Conservation (phyloP, 2,797 vertebrate genomes). For the Ibycter americanus region DNA sequence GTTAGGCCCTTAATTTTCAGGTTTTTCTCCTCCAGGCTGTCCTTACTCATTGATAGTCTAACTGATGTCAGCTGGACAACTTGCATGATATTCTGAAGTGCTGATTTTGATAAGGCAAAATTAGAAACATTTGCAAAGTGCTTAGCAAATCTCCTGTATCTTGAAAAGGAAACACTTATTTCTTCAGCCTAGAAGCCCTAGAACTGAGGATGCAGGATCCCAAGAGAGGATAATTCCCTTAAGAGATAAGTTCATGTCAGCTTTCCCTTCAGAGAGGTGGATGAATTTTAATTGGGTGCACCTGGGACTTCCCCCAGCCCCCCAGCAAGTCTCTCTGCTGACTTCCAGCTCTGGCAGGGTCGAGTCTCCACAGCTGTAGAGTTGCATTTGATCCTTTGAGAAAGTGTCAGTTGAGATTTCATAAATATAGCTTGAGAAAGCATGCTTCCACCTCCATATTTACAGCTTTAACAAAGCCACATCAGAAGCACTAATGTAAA, state of each 20-base stretch:
- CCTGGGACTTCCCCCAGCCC: constrained; percentile 6
- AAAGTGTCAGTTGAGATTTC: constrained; percentile 24
- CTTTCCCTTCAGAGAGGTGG: constrained; percentile 25
- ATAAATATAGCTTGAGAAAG: not conserved
- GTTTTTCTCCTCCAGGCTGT: constrained; percentile 21
- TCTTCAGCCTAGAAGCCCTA: not conserved
- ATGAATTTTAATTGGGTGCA: constrained; percentile 43
- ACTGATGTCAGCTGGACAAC: constrained; percentile 36
- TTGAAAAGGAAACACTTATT: not conserved
- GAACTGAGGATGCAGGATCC: constrained; percentile 2
- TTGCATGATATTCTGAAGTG: not conserved
- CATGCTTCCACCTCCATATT: not conserved
- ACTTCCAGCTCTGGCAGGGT: not conserved
- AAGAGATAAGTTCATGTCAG: not conserved
- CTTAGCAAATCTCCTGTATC: not conserved
- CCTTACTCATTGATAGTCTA: not conserved
- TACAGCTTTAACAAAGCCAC: not conserved
- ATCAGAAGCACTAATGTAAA: not conserved
- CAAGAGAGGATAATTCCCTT: constrained; percentile 21
- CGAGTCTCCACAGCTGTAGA: not conserved
- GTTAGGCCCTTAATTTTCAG: not conserved
- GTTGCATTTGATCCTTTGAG: constrained; percentile 17
- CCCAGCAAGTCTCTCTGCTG: not conserved
- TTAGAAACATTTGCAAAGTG: not conserved
- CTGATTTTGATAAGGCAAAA: constrained; percentile 29